Base-by-base conservation (phyloP, 2,888 invertebrate species). In the Mythimna loreyi region DNA sequence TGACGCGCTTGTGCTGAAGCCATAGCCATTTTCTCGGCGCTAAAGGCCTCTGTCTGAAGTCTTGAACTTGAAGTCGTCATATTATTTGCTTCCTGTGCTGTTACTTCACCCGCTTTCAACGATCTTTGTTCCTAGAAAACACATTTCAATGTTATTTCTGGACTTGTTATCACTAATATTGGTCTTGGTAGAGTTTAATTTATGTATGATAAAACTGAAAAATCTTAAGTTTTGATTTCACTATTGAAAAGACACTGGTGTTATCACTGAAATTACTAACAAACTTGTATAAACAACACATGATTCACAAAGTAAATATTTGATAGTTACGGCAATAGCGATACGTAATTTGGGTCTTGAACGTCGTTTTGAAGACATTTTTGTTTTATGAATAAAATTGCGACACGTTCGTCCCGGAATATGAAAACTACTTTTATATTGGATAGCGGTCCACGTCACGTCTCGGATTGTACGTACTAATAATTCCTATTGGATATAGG, bases 21-120 rank as follows among this genome's bases (percentile, higher is more conserved):
- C 90, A 97, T 97, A 59, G 96, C 96, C 85, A 97, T 97, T 89
- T 98, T 98, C 94, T 98, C 98, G 16, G 98, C 97, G 85, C 98
- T 98, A 93, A 98, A 98, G 50, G 97, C 97, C 87, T 98, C 98
- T 60, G 98, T 98, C 82, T 98, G 98, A 67, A 99, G 96, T 92
- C 98, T 97, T 95, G 98, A 97, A 89, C 97, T 97, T 52, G 98
- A 97, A 56, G 98, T 97, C 67, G 98, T 97, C 94, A 98, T 97
- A 91, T 98, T 98, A 90, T 98, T 98, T 83, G 97, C 97, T 91
- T 98, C 98, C 91, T 98, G 98, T 86, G 98, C 98, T 64, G 98
- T 97, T 64, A 98, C 96, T 90, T 98, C 98, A 67, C 98, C 98
- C 65, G 98, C 97, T 92, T 98, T 98, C 81, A 99, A 92, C 63